Conservation (phyloP, 2,797 vertebrate genomes). For the Chiropotes sagulatus region DNA sequence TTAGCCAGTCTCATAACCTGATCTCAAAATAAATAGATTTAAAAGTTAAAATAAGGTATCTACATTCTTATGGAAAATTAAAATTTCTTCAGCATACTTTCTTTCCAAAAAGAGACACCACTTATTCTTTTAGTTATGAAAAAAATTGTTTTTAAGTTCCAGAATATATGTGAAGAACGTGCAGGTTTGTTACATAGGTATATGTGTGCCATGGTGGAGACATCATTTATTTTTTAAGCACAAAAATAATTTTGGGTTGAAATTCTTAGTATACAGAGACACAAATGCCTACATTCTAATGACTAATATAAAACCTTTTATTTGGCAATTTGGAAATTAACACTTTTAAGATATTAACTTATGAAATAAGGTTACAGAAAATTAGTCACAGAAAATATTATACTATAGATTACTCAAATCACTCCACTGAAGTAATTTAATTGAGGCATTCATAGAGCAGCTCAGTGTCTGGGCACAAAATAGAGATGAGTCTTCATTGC, state of each 20-base stretch:
- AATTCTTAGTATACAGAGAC: background rate
- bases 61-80: background rate
- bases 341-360: background rate
- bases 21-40: background rate
- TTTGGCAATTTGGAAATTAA: background rate
- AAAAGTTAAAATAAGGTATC: background rate
- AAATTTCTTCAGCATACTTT: background rate
- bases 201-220: background rate
- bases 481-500: rapidly evolving
- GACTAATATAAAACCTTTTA: background rate
- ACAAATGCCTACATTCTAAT: background rate
- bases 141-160: background rate
- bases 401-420: background rate
- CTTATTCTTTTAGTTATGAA: background rate
- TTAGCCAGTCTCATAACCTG: background rate
- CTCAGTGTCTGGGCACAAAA: background rate
- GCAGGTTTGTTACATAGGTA: background rate
- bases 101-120: background rate
- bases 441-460: background rate
- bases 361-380: background rate
- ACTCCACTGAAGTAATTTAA: background rate
- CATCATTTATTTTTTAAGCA: background rate
- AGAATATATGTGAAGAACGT: background rate
- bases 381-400: background rate
- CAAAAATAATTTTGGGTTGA: background rate